A percentile compares a stretch with the other conserved stretches of the same genome.
phyloP scores from a whole-genome alignment of 2,797 vertebrate genomes.

The Lithobates sylvaticus region DNA sequence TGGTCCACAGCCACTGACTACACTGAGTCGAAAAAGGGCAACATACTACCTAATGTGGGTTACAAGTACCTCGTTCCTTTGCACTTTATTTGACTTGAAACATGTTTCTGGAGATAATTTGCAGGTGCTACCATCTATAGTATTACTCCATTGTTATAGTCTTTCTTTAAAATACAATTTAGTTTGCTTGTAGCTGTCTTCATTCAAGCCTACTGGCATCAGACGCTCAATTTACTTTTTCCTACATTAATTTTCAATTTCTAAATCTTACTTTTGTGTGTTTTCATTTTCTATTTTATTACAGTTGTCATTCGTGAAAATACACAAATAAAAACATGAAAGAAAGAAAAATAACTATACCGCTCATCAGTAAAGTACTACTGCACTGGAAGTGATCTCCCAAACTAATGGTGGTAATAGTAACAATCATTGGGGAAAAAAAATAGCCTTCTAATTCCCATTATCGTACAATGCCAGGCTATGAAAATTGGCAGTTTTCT shows the following conservation, averaged over 20 bases:
- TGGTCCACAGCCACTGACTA: too few species aligned
- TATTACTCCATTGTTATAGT: neutral
- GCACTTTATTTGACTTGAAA: too few species aligned
- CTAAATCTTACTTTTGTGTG: neutral
- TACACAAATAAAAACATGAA: conserved; percentile 1
- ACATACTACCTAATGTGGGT: too few species aligned
- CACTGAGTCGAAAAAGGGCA: too few species aligned
- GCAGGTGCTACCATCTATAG: too few species aligned
- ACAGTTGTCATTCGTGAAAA: neutral
- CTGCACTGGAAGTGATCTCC: neutral
- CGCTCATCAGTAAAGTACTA: neutral
- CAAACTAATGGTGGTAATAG: neutral
- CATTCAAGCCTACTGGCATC: neutral
- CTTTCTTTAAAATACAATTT: neutral
- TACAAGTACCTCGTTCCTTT: too few species aligned
- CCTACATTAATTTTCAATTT: neutral
- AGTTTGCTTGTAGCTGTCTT: neutral
- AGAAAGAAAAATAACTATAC: neutral
- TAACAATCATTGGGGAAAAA: neutral
- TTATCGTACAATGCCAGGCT: conserved; percentile 6
- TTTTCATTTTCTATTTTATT: neutral
- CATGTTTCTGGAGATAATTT: too few species aligned
- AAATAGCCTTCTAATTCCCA: neutral
- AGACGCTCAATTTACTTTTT: neutral
- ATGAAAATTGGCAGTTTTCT: conserved; percentile 4